Percentiles rank a stretch among this genome's conserved stretches.
phyloP scores from a whole-genome alignment of 37 sponge, comb jelly and placozoan genomes.

The Aplysina aerophoba region DNA sequence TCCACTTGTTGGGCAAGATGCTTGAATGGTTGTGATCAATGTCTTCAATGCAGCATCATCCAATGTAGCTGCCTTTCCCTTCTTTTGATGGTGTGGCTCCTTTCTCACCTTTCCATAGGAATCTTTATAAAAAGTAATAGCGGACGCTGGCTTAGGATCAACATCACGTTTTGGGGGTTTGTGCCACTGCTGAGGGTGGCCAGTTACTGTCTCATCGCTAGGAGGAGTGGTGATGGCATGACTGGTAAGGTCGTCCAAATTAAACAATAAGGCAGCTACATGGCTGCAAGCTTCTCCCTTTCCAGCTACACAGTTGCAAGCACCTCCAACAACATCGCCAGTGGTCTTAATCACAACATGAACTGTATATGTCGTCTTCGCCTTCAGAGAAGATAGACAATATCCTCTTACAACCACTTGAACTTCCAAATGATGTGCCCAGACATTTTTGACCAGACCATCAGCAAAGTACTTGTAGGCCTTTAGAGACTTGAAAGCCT shows the following conservation, averaged over 20 bases:
- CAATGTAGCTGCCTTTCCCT: background rate
- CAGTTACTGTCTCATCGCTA: too few species aligned
- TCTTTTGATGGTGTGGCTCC: background rate
- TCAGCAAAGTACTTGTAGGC: constrained; percentile 22
- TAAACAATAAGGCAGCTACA: too few species aligned
- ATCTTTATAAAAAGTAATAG: background rate
- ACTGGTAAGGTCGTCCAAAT: too few species aligned
- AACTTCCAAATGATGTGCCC: background rate
- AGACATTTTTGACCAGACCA: background rate
- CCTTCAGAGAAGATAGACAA: background rate
- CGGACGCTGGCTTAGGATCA: constrained; percentile 12
- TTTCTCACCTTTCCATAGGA: constrained; percentile 1
- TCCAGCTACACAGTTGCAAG: too few species aligned
- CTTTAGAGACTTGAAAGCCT: constrained; percentile 6
- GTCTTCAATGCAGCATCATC: background rate
- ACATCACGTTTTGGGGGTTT: too few species aligned
- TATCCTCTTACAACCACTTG: background rate
- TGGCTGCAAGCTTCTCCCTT: too few species aligned
- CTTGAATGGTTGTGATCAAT: background rate
- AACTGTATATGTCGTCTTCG: background rate
- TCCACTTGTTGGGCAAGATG: constrained; percentile 5
- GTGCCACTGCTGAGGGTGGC: too few species aligned
- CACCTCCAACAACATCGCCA: background rate
- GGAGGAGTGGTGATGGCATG: too few species aligned
- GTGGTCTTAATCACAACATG: background rate